These are phyloP conservation scores for Callionymus lyra DNA, from an alignment of 2,113 vertebrate species.

Conservation along the genomic window DNA sequence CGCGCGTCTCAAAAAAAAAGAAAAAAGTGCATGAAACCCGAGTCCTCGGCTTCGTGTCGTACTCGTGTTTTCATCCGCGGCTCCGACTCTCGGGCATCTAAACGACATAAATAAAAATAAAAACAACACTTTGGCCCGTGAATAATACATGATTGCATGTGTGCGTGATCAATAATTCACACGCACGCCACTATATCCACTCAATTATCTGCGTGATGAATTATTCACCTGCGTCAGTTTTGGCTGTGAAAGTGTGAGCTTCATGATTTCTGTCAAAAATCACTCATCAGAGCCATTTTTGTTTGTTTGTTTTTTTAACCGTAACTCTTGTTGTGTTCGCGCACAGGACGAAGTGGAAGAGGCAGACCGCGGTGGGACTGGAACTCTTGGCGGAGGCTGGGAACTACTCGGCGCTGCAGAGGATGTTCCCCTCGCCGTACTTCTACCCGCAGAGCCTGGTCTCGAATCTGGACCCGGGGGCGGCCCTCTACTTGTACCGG, in stretches of 20 bases:
- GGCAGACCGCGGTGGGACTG: slow-evolving; percentile 92
- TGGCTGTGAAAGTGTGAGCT: slow-evolving; percentile 41
- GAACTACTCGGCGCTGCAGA: slow-evolving; percentile 91
- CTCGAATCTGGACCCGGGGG: slow-evolving; percentile 90
- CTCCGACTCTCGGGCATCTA: slow-evolving; percentile 34
- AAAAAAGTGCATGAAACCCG: not conserved
- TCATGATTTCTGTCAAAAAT: slow-evolving; percentile 1
- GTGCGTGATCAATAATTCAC: slow-evolving; percentile 90
- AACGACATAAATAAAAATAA: slow-evolving; percentile 71
- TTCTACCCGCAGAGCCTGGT: slow-evolving; percentile 95
- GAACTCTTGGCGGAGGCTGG: slow-evolving; percentile 93
- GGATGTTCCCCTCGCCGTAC: slow-evolving; percentile 96
- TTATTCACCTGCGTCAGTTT: slow-evolving; percentile 72
- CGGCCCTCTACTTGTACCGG: slow-evolving; percentile 90
- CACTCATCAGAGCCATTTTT: not conserved
- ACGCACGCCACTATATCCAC: slow-evolving; percentile 80
- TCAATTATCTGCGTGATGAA: slow-evolving; percentile 89
- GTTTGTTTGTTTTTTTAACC: too few species aligned
- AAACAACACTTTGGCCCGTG: slow-evolving; percentile 71
- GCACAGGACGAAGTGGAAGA: slow-evolving; percentile 92
- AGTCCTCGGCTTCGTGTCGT: not conserved
- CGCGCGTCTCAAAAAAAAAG: not conserved
- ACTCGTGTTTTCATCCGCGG: slow-evolving; percentile 7
- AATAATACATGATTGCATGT: slow-evolving; percentile 88
- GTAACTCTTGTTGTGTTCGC: not conserved